Evolutionary conservation across 2,113 vertebrate species (phyloP), one percentile per base, ranked within the genome.

Genomic region (Benthochromis sp.): DNA sequence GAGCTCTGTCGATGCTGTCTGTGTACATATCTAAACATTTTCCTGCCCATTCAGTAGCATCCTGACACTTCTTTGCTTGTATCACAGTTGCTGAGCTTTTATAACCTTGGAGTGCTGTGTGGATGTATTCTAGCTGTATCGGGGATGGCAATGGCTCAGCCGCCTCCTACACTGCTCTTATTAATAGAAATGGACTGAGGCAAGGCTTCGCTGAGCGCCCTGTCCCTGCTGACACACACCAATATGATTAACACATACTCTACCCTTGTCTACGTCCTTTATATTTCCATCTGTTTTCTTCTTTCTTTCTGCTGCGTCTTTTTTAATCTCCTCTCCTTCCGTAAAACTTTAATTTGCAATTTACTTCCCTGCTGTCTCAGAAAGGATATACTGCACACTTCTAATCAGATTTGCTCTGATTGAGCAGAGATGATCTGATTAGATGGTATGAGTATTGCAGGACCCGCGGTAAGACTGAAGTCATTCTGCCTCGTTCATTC

Each of bases 101-200:
- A 17, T 85, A 91, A 90, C 90, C 86, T 82, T 81, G 54, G 29
- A 86, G 88, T 10, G 81, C 66, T 88, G 88, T 76, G 88, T 83
- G 66, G 61, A 90, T 93, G 54, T 84, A 29, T 90, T 90, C 55
- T 81, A 27, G 87, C 90, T 90, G 71, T 63, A 92, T 88, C 81
- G 50, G 85, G 14, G 50, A 81, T 81, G 82, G 84, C 31, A 63
- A 93, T 84, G 89, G 91, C 85, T 93, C 89, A 84, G 88, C 91
- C 90, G 86, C 92, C 93, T 94, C 95, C 94, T 90, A 94, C 94
- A 90, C 87, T 50, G 90, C 82, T 85, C 86, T 92, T 96, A 95
- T 95, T 95, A 95, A 95, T 95, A 96, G 93, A 94, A 91, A 91
- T 84, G 88, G 91, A 93, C 88, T 52, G 89, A 94, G 89, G 93